Evolutionary conservation across 35 echinoderm and acorn worm species (phyloP), one percentile per base, ranked within the genome.

Genomic region (Heliocidaris tuberculata): DNA sequence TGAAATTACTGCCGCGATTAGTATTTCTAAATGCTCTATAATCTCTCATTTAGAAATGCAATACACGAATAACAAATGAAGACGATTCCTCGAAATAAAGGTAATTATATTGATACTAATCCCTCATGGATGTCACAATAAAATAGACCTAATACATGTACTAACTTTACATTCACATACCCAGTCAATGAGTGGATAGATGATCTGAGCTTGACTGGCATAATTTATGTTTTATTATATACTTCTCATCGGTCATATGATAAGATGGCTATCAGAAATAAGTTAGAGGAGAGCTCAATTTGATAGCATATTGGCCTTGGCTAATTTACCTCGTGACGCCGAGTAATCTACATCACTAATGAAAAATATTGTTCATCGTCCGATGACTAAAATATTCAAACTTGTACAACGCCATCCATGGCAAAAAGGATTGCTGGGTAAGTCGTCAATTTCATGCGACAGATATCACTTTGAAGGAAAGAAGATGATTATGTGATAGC

Each of bases 241-340:
- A 56, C 2, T 56, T 56, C 52, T 56, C 52, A 56, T 56, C 52
- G 15, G 52, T 56, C 52, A 56, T 56, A 56, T 52, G 50, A 56
- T 56, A 12, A 56, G 10, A 78, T n/a, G 65, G 6, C 65, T 78
- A n/a, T 78, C 65, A 78, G 65, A 78, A 27, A 78, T 78, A 6
- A 78, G 65, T 78, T 78, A 78, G 87, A 24, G 87, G 47, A 89
- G 87, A 88, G 29, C 87, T 89, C 31, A 48, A 47, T 89, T 89
- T 47, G 87, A 89, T 16, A 89, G 87, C 87, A 21, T 48, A 89
- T 89, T 89, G 87, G 87, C 87, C 87, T 89, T 89, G 87, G 87
- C 31, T 89, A 89, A 89, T 89, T 89, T 19, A 89, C 31, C 19
- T 89, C 87, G 31, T 32, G 87, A 89, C 87, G 65, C 65, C 65